Evolutionary conservation across 1,140 invertebrate genomes (phyloP).

Genomic region (Babylonia areolata): DNA sequence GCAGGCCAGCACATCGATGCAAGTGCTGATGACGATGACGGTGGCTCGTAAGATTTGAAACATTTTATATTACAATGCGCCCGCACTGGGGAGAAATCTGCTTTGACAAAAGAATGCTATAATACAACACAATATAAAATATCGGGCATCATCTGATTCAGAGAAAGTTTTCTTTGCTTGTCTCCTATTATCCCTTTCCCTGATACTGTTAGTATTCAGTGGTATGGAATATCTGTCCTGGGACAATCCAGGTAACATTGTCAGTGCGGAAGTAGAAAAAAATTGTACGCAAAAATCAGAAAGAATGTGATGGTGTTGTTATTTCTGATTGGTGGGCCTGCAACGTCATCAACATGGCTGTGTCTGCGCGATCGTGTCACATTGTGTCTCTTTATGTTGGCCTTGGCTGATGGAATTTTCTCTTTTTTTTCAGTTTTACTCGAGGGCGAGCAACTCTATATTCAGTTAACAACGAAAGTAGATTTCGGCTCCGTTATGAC

Average conservation of each 20-base stretch:
- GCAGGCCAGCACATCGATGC: too few relatives aligned
- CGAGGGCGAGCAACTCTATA: neutral
- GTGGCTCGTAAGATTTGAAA: too few relatives aligned
- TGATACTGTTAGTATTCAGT: too few relatives aligned
- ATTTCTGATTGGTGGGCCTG: conserved; percentile 3
- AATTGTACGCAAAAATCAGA: neutral
- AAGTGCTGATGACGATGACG: too few relatives aligned
- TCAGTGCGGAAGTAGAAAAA: neutral
- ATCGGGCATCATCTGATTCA: too few relatives aligned
- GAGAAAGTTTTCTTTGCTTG: too few relatives aligned
- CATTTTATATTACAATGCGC: too few relatives aligned
- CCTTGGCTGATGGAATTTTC: neutral
- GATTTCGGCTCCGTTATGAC: neutral
- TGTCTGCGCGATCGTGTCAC: neutral
- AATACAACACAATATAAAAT: too few relatives aligned
- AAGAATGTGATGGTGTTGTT: neutral
- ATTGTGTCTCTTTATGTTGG: neutral
- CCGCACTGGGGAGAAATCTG: too few relatives aligned
- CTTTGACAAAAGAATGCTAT: too few relatives aligned
- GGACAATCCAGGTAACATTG: neutral
- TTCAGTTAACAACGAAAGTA: neutral
- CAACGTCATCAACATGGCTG: conserved; percentile 26
- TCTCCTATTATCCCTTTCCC: too few relatives aligned
- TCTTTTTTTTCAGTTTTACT: neutral
- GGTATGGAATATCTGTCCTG: neutral